phyloP scores from a whole-genome alignment of 2,888 invertebrate genomes.

The Lithophane leautieri region DNA sequence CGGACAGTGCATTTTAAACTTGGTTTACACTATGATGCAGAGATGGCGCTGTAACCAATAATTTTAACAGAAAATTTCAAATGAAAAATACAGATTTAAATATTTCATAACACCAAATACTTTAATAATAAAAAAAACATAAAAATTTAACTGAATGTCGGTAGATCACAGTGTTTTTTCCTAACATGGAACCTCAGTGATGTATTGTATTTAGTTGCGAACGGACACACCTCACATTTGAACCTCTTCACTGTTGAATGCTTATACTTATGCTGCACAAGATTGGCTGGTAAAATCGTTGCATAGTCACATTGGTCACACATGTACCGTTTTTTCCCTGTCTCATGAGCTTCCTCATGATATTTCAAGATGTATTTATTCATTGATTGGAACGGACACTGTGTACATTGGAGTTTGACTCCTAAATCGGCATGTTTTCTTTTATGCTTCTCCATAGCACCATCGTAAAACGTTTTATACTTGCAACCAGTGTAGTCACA shows the following conservation, averaged over 20 bases:
- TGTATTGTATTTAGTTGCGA: constrained; percentile 87
- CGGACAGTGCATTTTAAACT: no score
- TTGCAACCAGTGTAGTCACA: constrained; percentile 81
- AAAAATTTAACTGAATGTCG: constrained; percentile 78
- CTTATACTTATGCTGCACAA: constrained; percentile 87
- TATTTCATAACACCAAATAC: constrained; percentile 78
- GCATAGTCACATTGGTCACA: constrained; percentile 87
- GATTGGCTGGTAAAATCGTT: constrained; percentile 84
- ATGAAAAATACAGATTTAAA: constrained; percentile 22
- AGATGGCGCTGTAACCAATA: background rate
- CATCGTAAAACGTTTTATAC: constrained; percentile 84
- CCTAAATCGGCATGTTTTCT: constrained; percentile 80
- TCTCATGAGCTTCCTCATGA: constrained; percentile 85
- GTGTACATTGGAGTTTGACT: constrained; percentile 82
- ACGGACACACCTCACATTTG: constrained; percentile 87
- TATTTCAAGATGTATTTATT: constrained; percentile 86
- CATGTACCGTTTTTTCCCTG: constrained; percentile 82
- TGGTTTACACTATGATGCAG: background rate
- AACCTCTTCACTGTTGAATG: constrained; percentile 86
- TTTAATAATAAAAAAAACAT: constrained; percentile 66
- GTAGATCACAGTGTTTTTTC: constrained; percentile 89
- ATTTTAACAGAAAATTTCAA: background rate
- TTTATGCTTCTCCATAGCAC: constrained; percentile 85
- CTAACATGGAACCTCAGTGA: constrained; percentile 87
- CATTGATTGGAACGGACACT: constrained; percentile 86